Evolutionary conservation across 2,113 vertebrate species (phyloP).

Genomic region (Progne subis): DNA sequence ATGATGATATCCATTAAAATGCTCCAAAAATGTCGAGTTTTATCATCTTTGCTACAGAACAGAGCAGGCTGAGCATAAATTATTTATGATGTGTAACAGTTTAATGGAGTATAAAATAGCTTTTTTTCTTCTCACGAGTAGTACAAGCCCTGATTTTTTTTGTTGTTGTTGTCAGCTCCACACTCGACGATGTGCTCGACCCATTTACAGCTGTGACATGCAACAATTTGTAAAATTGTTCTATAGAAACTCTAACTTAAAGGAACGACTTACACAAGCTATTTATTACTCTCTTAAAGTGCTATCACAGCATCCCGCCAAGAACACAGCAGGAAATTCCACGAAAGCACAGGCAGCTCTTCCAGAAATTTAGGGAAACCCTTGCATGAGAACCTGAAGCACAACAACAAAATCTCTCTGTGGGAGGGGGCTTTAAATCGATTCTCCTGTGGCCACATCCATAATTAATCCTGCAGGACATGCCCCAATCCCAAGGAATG

Average conservation of each 20-base stretch:
- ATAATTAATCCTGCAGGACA: background rate
- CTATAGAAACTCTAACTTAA: constrained; percentile 52
- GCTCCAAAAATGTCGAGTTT: constrained; percentile 60
- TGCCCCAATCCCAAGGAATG: background rate
- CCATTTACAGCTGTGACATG: constrained; percentile 67
- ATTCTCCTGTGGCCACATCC: background rate
- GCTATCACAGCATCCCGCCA: background rate
- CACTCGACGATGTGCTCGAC: constrained; percentile 25
- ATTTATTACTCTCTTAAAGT: constrained; percentile 56
- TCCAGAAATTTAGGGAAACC: background rate
- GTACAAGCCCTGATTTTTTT: constrained; percentile 58
- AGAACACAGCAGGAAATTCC: background rate
- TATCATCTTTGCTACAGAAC: constrained; percentile 68
- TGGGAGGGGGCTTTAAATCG: background rate
- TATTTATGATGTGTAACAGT: constrained; percentile 76
- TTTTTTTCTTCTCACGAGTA: constrained; percentile 57
- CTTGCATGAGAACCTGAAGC: accelerated
- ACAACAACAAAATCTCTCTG: background rate
- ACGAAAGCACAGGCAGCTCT: background rate
- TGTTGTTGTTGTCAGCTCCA: constrained; percentile 52
- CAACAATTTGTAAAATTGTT: constrained; percentile 69
- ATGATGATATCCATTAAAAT: constrained; percentile 52
- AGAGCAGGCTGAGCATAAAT: constrained; percentile 66
- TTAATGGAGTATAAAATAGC: constrained; percentile 80
- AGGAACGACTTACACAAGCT: constrained; percentile 49